Base-by-base conservation (phyloP, 2,797 vertebrate genomes). In the Macropus fuliginosus region DNA sequence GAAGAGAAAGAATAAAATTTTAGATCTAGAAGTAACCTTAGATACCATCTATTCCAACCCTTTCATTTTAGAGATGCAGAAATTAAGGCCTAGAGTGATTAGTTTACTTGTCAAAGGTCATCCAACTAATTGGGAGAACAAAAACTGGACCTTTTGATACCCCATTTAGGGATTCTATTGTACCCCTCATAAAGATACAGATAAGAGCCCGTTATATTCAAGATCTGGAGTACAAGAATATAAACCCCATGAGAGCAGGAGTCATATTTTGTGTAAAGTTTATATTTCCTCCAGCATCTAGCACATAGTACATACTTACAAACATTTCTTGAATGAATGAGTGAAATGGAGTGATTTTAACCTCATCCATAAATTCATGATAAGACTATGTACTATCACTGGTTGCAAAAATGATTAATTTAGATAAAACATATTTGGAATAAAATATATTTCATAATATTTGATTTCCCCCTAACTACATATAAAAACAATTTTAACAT, bases 51-150 rank as follows among this genome's bases (percentile, higher is more conserved):
- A 40, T 40, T 81, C 18, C 40, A 81, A 27, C 40, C 28, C 52
- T 55, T 66, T 66, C 96, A 91, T 93, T 96, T 96, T 55, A 94
- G 55, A 94, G 59, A 66, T 62, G 56, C 66, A 91, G 81, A n/a
- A 57, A 54, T 34, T 40, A 89, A 94, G n/a, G 57, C 55, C 90
- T 54, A 92, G 66, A 92, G 40, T 94, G 18, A 62, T 46, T 54
- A 66, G 56, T 91, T 55, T 90, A 94, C 46, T 21, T 91, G 52
- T 93, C 28, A 54, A 27, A 11, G n/a, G 57, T 57, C 40, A 59
- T 90, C 87, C 5, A 91, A 81, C 91, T 95, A 56, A 27, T 5
- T 31, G 18, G 90, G 93, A 62, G 46, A 56, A 40, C 54, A 27
- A 50, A 50, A 4, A 57, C 34, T 57, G 81, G 55, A 10, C 31